phyloP scores from a whole-genome alignment of 2,888 invertebrate species.

The Melanargia galathea region DNA sequence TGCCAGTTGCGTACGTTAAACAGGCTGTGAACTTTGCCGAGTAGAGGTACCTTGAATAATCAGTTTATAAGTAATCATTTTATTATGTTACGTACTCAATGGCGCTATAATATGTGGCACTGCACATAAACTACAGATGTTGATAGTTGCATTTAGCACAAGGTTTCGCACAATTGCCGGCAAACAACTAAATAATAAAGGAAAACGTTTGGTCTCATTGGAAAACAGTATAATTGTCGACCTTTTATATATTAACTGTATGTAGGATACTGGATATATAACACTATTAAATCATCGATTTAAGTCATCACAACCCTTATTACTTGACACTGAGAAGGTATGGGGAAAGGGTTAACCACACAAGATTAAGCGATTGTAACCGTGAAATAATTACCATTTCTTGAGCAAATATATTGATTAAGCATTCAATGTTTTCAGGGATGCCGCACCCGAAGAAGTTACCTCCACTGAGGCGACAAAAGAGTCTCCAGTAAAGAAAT shows the following conservation, averaged over 20 bases:
- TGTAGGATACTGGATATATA: too few species aligned
- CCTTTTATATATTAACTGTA: not conserved
- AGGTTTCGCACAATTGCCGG: slow-evolving; percentile 1
- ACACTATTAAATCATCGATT: too few species aligned
- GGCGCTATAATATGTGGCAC: not conserved
- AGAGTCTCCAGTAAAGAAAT: slow-evolving; percentile 78
- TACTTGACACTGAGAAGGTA: too few species aligned
- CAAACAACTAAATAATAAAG: slow-evolving; percentile 1
- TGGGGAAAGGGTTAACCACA: too few species aligned
- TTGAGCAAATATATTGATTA: not conserved
- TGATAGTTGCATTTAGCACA: slow-evolving; percentile 23
- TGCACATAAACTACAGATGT: slow-evolving; percentile 11
- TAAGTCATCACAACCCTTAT: too few species aligned
- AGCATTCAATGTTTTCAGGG: slow-evolving; percentile 57
- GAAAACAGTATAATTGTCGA: not conserved
- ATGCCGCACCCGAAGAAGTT: slow-evolving; percentile 75
- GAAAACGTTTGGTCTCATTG: not conserved
- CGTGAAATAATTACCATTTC: too few species aligned
- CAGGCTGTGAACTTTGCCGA: slow-evolving; percentile 25
- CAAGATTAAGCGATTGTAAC: too few species aligned
- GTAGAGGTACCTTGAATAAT: slow-evolving; percentile 23
- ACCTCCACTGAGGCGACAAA: slow-evolving; percentile 73
- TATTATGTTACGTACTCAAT: slow-evolving; percentile 12
- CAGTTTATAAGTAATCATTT: slow-evolving; percentile 19
- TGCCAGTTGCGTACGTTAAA: slow-evolving; percentile 30